Evolutionary conservation across 2,113 vertebrate genomes (phyloP).

Genomic region (Stegostoma tigrinum): DNA sequence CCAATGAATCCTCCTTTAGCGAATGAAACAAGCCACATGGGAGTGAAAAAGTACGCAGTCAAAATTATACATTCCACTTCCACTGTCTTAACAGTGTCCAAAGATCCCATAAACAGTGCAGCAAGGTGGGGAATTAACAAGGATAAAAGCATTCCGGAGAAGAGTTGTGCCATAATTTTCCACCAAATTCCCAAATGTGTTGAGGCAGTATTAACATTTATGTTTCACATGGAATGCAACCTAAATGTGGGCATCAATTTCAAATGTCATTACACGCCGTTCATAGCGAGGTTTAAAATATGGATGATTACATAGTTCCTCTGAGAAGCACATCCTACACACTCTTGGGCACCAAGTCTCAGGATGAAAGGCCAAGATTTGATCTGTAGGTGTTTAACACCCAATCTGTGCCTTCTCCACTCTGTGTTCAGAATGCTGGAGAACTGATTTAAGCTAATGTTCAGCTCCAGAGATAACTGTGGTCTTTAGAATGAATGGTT

Average conservation of each 20-base stretch:
- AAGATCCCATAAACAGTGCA: not conserved
- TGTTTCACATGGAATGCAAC: not conserved
- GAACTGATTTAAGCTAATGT: not conserved
- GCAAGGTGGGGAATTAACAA: not conserved
- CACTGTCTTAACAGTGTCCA: not conserved
- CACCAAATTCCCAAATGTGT: not conserved
- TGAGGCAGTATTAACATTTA: not conserved
- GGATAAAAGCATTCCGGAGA: not conserved
- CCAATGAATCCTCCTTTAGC: not conserved
- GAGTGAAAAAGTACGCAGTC: not conserved
- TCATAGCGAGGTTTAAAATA: too few species aligned
- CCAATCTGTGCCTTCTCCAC: not conserved
- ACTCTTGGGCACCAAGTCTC: not conserved
- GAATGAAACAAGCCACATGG: not conserved
- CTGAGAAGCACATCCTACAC: not conserved
- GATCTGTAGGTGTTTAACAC: not conserved
- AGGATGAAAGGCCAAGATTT: not conserved
- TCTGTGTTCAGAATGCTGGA: not conserved
- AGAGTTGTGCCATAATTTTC: not conserved
- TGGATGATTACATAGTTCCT: not conserved
- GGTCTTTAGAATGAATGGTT: not conserved
- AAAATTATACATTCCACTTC: not conserved
- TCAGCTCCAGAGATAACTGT: not conserved
- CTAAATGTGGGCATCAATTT: not conserved
- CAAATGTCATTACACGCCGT: too few species aligned